Conservation (phyloP, 2,888 invertebrate species). For the Acleris cristana region DNA sequence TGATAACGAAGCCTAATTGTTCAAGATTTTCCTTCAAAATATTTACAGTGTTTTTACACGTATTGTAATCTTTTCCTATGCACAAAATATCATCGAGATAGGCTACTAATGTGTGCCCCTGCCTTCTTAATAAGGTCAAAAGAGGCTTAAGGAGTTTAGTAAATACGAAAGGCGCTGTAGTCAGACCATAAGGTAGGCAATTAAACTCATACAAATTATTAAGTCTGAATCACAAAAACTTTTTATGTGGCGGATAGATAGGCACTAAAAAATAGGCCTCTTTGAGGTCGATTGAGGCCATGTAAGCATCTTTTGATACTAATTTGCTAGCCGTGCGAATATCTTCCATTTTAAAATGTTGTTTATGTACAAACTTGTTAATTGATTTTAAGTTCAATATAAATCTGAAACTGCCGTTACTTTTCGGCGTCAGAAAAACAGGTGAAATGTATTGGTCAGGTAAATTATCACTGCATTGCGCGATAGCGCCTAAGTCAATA, state of each 20-base stretch:
- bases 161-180: conserved; percentile 10
- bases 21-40: neutral
- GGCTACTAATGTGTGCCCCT: conserved; percentile 8
- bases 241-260: conserved; percentile 11
- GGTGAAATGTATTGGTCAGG: no score
- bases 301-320: conserved; percentile 6
- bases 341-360: conserved; percentile 19
- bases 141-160: conserved; percentile 20
- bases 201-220: conserved; percentile 16
- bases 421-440: no score
- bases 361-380: conserved; percentile 5
- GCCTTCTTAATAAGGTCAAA: neutral
- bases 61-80: neutral
- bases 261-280: conserved; percentile 6
- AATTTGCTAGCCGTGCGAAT: conserved; percentile 12
- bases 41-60: conserved; percentile 12
- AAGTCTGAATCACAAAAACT: conserved; percentile 13
- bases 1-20: conserved; percentile 6
- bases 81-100: conserved; percentile 13
- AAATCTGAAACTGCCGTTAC: conserved; percentile 9
- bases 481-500: conserved; percentile 3
- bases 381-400: conserved; percentile 14
- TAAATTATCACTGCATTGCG: no score
- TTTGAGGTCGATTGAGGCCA: conserved; percentile 5
- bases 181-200: conserved; percentile 12